Conservation (phyloP, 2,113 vertebrate species). For the Carassius carassius region DNA sequence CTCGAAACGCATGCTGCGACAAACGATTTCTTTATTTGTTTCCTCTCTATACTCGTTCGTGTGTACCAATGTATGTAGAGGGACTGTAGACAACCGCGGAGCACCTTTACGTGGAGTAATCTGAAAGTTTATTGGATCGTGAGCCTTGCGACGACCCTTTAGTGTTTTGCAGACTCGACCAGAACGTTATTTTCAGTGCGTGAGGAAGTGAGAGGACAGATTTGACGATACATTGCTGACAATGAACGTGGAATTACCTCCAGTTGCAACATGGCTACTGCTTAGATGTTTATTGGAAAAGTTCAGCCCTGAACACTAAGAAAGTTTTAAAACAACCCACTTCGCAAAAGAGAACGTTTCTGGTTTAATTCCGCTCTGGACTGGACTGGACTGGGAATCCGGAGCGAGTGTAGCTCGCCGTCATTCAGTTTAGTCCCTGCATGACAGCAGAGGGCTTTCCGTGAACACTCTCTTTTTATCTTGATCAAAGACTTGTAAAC, state of each 20-base stretch:
- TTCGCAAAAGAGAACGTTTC: not conserved
- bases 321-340: conserved; percentile 63
- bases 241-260: conserved; percentile 70
- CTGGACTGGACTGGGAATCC: not conserved
- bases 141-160: not conserved
- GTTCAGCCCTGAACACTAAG: conserved; percentile 74
- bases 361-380: not conserved
- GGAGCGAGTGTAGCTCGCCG: not conserved
- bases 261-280: conserved; percentile 77
- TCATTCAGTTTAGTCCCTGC: not conserved
- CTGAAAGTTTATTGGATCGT: conserved; percentile 60
- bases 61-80: conserved; percentile 51
- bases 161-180: not conserved
- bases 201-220: conserved; percentile 15
- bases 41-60: not conserved
- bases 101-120: conserved; percentile 57
- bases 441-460: conserved; percentile 11
- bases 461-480: conserved; percentile 30
- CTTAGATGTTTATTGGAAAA: conserved; percentile 68
- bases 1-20: not conserved
- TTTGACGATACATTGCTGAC: conserved; percentile 45
- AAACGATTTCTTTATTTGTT: conserved; percentile 47
- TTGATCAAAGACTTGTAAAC: not conserved
- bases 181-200: not conserved
- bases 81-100: conserved; percentile 60